A percentile compares a stretch with the other conserved stretches of the same genome.
Conservation (phyloP, 2,888 invertebrate species). For the Chrysomela aeneicollis region DNA sequence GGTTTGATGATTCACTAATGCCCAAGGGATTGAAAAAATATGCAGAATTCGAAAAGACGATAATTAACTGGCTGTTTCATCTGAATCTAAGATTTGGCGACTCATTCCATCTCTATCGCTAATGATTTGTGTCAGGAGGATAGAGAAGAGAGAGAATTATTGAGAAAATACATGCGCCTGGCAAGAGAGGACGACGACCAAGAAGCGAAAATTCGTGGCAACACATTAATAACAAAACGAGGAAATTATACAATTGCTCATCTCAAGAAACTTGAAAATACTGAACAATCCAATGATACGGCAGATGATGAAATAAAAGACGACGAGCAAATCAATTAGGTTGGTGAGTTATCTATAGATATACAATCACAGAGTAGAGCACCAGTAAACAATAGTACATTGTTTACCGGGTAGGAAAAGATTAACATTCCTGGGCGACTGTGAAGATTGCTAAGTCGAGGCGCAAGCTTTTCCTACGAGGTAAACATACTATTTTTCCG, state of each 20-base stretch:
- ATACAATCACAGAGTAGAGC: not conserved
- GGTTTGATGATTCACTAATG: too few relatives aligned
- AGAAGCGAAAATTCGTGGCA: not conserved
- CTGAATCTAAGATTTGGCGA: not conserved
- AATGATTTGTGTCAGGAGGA: not conserved
- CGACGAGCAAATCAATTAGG: not conserved
- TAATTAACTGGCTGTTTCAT: too few relatives aligned
- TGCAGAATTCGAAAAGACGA: too few relatives aligned
- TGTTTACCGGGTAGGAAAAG: not conserved
- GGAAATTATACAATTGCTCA: not conserved
- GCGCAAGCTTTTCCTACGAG: too few relatives aligned
- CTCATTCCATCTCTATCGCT: not conserved
- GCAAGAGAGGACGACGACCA: not conserved
- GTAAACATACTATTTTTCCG: too few relatives aligned
- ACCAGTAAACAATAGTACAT: not conserved
- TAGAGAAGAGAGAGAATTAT: not conserved
- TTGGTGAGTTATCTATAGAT: too few relatives aligned
- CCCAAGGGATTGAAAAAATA: too few relatives aligned
- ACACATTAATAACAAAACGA: not conserved
- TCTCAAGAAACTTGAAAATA: not conserved
- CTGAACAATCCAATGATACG: not conserved
- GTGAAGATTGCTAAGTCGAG: too few relatives aligned
- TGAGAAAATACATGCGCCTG: not conserved
- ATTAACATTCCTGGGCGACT: not conserved
- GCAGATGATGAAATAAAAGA: not conserved